Conservation (phyloP, 2,113 vertebrate genomes). For the Macrotis lagotis region DNA sequence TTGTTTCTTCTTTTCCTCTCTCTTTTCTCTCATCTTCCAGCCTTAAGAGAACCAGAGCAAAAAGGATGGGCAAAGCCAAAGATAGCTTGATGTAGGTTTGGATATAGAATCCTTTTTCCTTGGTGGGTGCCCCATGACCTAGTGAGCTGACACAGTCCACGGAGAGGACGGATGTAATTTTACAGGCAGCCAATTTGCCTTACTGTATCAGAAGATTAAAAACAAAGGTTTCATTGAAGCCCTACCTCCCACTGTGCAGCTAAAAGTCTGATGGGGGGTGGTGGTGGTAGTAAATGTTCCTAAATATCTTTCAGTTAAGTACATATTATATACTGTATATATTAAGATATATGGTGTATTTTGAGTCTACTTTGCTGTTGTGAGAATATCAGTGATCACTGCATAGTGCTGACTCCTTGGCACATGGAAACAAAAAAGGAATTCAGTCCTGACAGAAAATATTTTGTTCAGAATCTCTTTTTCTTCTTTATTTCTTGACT, state of each 20-base stretch:
- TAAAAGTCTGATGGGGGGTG: conserved; percentile 81
- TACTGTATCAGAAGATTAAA: conserved; percentile 83
- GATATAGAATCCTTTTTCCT: neutral
- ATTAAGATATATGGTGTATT: conserved; percentile 87
- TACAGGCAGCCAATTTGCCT: conserved; percentile 83
- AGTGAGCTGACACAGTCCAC: neutral
- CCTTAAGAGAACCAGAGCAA: neutral
- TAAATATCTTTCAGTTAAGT: conserved; percentile 87
- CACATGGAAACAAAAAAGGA: conserved; percentile 68
- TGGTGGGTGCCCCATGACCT: neutral
- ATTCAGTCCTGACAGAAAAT: conserved; percentile 70
- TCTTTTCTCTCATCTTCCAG: conserved; percentile 26
- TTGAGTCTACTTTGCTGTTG: conserved; percentile 75
- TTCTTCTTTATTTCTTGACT: neutral
- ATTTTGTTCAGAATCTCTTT: conserved; percentile 44
- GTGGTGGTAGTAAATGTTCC: conserved; percentile 77
- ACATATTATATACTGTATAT: conserved; percentile 92
- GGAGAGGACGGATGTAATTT: conserved; percentile 80
- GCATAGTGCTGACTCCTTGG: conserved; percentile 57
- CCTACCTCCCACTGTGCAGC: conserved; percentile 87
- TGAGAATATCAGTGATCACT: conserved; percentile 68
- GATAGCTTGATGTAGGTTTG: neutral
- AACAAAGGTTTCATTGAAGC: conserved; percentile 90
- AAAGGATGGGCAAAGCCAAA: neutral
- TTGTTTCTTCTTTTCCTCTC: conserved; percentile 11